phyloP scores from a whole-genome alignment of 2,113 vertebrate genomes.

The Synchiropus splendidus region DNA sequence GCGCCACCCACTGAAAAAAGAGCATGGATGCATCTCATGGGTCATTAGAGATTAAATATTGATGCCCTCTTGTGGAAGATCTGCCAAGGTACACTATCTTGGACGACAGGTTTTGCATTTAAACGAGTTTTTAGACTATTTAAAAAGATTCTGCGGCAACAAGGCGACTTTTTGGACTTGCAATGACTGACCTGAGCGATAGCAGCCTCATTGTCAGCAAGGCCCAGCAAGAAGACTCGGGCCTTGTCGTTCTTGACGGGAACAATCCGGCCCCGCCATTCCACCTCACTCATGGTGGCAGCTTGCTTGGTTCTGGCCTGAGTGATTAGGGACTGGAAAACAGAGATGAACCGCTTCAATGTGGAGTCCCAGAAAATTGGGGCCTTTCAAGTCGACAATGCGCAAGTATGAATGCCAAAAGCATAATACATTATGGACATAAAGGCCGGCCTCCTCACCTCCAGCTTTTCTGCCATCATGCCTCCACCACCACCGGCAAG shows the following conservation, averaged over 20 bases:
- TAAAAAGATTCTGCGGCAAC: no score
- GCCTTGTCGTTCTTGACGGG: constrained; percentile 96
- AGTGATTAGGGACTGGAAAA: constrained; percentile 77
- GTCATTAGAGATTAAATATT: no score
- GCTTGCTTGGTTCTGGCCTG: constrained; percentile 96
- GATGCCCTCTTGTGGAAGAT: background rate
- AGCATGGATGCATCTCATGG: no score
- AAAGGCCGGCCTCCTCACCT: constrained; percentile 65
- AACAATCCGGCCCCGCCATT: constrained; percentile 85
- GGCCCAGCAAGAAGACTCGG: constrained; percentile 85
- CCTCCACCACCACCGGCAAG: constrained; percentile 86
- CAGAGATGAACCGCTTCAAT: background rate
- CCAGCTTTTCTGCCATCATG: constrained; percentile 92
- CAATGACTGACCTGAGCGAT: constrained; percentile 82
- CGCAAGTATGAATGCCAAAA: no score
- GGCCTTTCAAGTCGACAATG: no score
- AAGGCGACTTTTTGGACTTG: no score
- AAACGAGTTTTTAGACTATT: no score
- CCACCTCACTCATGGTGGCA: constrained; percentile 94
- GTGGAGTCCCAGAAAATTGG: background rate
- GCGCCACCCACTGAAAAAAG: constrained; percentile 26
- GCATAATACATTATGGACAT: no score
- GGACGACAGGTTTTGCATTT: no score
- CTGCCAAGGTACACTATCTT: no score
- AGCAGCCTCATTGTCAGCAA: constrained; percentile 88